Base-by-base conservation (phyloP, 2,113 vertebrate species). In the Recurvirostra avosetta region DNA sequence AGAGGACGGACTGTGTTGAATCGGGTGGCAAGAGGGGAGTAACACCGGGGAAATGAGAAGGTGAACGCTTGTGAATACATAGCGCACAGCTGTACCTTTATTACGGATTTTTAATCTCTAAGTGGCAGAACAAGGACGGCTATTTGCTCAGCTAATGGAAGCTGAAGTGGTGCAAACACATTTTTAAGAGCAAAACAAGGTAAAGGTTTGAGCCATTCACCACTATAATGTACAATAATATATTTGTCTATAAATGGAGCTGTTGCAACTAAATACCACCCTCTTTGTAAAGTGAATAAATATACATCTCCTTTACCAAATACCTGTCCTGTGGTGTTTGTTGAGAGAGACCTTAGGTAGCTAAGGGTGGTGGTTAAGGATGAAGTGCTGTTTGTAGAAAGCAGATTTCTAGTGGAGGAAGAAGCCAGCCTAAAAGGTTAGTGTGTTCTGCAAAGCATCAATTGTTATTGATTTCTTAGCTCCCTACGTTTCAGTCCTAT, bases 271-370 rank as follows among this genome's bases (percentile, higher is more conserved):
- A 98, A 97, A 98, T 98, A 98, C 97, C 96, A 94, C 97, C 97
- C 96, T 98, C 98, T 98, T 98, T 98, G 98, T 98, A 98, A 98
- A 98, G 98, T 98, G 97, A 98, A 98, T 98, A 98, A 98, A 98
- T 98, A 95, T 81, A 98, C 98, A 97, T 98, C 98, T 97, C 97
- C 98, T 98, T 98, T 98, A 98, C 93, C 92, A 95, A 79, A 90
- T 82, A 87, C 53, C 96, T 98, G 98, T 98, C 86, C 94, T 92
- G 97, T 98, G 90, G 47, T 98, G 32, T 97, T 41, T 98, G 82
- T 92, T 75, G 91, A 94, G 93, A 89, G 91, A 94, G 70, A 91
- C 87, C 15, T 36, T 34, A 63, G 58, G 73, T 71, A 65, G 40
- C 50, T 66, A 27, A 21, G 27, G 59, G 15, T 78, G 63, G 27